Evolutionary conservation across 2,113 vertebrate genomes (phyloP), one percentile per base, ranked within the genome.

Genomic region (Origma solitaria): DNA sequence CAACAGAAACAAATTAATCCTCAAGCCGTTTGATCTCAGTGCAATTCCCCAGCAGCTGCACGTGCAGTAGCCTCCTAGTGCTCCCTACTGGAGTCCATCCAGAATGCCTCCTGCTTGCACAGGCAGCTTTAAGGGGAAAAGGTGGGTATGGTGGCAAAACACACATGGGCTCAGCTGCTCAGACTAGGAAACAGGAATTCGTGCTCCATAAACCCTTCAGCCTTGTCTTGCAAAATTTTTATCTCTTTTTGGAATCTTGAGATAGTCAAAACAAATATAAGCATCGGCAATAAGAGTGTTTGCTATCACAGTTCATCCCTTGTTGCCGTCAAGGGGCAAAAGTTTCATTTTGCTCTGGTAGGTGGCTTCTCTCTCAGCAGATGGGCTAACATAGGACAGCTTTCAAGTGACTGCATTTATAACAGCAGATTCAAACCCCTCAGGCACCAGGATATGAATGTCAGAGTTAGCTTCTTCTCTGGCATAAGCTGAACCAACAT

Each of bases 11-110:
- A 77, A 88, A 87, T 77, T 66, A 91, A 88, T 78, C 54, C 70
- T 44, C 22, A 17, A 35, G 15, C 15, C 8, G 1, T 89, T 89
- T 88, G 68, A 89, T 81, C 83, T 70, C 75, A 38, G 24, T 50
- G 73, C 45, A 38, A 31, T 83, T 86, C 54, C 54, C 50, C 44
- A 47, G 57, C 78, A 79, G 61, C 88, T 49, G 35, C 47, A 50
- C 10, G 76, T 95, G 73, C 19, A 44, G 35, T 62, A 79, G 95
- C 94, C 88, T 92, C 94, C 65, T 94, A 92, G 95, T 95, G 96
- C 95, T 86, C 97, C 60, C 96, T 96, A 11, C 95, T 90, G 96
- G 95, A 76, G 71, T 86, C 57, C 82, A 47, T 57, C 24, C 53
- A 58, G 64, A 97, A 94, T 72, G 85, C 38, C 71, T 82, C 57